Evolutionary conservation across 2,797 vertebrate genomes (phyloP).

Genomic region (Pelodytes ibericus): DNA sequence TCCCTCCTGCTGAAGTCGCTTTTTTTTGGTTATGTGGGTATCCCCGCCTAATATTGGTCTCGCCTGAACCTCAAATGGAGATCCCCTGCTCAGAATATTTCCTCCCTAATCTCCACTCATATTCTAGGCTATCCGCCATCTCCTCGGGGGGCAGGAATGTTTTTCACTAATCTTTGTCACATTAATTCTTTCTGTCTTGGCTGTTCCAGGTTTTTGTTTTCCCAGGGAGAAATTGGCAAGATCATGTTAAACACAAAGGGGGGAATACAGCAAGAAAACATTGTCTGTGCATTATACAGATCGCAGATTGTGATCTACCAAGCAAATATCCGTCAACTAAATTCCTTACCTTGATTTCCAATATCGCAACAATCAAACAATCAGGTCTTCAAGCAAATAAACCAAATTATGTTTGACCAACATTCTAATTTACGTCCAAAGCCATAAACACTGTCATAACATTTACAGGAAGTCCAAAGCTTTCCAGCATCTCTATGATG

Average conservation of each 20-base stretch:
- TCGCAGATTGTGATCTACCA: constrained; percentile 23
- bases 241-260: constrained; percentile 45
- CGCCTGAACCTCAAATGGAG: constrained; percentile 53
- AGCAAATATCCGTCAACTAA: constrained; percentile 17
- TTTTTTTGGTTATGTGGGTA: constrained; percentile 36
- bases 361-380: too few species aligned
- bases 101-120: constrained; percentile 55
- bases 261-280: constrained; percentile 32
- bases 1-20: constrained; percentile 21
- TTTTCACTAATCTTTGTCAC: constrained; percentile 56
- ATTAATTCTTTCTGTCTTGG: constrained; percentile 56
- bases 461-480: too few species aligned
- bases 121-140: constrained; percentile 55
- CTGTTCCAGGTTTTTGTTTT: constrained; percentile 55
- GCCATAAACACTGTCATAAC: too few species aligned
- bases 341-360: constrained; percentile 14
- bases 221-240: constrained; percentile 52
- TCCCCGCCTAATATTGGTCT: constrained; percentile 45
- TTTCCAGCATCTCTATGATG: too few species aligned
- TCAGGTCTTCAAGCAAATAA: too few species aligned
- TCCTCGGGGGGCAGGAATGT: constrained; percentile 52
- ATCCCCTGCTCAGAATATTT: constrained; percentile 56
- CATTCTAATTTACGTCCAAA: too few species aligned
- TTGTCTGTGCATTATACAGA: constrained; percentile 24
- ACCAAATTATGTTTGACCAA: too few species aligned